Base-by-base conservation (phyloP, 2,797 vertebrate genomes). In the Euthynnus affinis region DNA sequence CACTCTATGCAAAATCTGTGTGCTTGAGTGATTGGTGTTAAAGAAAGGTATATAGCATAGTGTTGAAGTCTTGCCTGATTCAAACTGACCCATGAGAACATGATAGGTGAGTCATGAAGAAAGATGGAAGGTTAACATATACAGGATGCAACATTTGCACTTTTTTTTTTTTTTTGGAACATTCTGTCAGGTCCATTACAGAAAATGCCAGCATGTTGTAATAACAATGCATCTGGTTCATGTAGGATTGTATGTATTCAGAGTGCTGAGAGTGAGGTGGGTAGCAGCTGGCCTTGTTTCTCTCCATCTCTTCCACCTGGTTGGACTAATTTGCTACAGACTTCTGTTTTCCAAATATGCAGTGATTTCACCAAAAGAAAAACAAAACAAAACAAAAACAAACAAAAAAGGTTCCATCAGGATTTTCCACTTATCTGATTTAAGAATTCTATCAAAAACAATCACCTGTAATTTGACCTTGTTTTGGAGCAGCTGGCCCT, bases 251-350 rank as follows among this genome's bases (percentile, higher is more conserved):
- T 25, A 10, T 61, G 27, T 46, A 20, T 49, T 69, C 76, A 29
- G 37, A 25, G 53, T 82, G 69, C 71, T 63, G 56, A 53, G 40
- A 59, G 20, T 34, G 49, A 62, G 34, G 48, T 2, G 8, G 67
- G 77, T 46, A 83, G 57, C 82, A 80, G 73, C 82, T 83, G 83
- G 71, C 57, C 46, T 37, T 60, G 55, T 76, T 83, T 81, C 55
- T 62, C 48, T 68, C 59, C 75, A 68, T 85, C 74, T 83, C 57
- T 73, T 76, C 52, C 23, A n/a, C 74, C 46, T 63, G 23, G 51
- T 42, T 74, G 72, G 58, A 74, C 61, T 76, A 68, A 79, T 69
- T 63, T 80, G 69, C 70, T 27, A 72, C 5, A 68, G 59, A 68
- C 57, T 46, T 48, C 17, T 46, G 22, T 60, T 75, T 61, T 56